Evolutionary conservation across 2,888 invertebrate species (phyloP).

Genomic region (Allolobophora icterica): DNA sequence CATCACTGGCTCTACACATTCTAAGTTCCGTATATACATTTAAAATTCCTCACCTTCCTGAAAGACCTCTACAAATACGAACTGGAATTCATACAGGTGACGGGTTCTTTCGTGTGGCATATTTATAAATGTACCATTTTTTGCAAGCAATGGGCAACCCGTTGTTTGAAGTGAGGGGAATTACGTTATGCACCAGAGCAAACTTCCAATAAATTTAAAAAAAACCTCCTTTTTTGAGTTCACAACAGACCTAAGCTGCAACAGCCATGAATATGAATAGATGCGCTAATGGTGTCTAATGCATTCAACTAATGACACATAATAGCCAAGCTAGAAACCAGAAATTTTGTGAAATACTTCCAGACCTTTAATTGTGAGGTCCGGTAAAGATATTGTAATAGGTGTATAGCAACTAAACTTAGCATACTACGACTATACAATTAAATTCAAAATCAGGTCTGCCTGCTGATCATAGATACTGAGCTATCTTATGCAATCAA

Average conservation of each 20-base stretch:
- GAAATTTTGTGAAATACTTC: not conserved
- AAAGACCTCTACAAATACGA: conserved; percentile 59
- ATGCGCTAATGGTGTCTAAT: too few relatives aligned
- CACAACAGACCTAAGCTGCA: not conserved
- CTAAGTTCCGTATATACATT: conserved; percentile 58
- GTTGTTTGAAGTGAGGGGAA: not conserved
- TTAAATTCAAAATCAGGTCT: not conserved
- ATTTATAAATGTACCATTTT: too few relatives aligned
- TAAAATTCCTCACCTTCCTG: conserved; percentile 56
- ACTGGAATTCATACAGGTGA: conserved; percentile 64
- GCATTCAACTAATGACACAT: not conserved
- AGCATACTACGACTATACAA: too few relatives aligned
- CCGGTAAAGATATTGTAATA: not conserved
- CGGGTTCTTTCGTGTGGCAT: not conserved
- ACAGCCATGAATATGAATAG: not conserved
- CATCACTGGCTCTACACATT: conserved; percentile 62
- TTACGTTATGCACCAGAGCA: not conserved
- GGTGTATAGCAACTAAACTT: not conserved
- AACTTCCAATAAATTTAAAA: not conserved
- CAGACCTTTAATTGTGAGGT: not conserved
- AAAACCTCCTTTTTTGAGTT: not conserved
- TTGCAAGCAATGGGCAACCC: not conserved
- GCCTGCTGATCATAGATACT: not conserved
- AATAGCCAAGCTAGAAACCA: too few relatives aligned
- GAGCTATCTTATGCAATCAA: not conserved